Conservation (phyloP, 2,888 invertebrate genomes). For the Drosophila hamatofila region DNA sequence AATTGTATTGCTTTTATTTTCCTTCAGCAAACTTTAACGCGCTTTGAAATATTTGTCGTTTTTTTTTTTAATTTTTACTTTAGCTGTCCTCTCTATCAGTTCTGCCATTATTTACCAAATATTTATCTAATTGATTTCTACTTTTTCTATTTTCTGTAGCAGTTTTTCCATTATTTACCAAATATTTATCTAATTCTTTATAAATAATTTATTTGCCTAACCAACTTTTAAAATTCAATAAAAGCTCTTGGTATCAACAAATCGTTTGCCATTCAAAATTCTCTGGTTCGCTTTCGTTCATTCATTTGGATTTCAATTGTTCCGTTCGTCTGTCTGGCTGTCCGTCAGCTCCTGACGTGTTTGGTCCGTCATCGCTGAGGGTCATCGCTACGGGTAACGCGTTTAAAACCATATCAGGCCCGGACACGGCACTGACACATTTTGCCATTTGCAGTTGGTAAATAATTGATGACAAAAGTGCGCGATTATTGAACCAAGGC, state of each 20-base stretch:
- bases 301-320: constrained; percentile 14
- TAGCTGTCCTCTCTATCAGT: rapidly evolving
- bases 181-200: background rate
- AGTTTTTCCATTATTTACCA: background rate
- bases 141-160: background rate
- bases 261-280: background rate
- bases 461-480: constrained; percentile 47
- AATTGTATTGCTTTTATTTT: no score
- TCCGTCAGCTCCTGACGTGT: constrained; percentile 2
- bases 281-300: constrained; percentile 8
- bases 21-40: no score
- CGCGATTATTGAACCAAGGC: constrained; percentile 42
- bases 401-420: constrained; percentile 26
- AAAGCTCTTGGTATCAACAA: constrained; percentile 4
- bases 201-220: background rate
- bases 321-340: background rate
- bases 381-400: constrained; percentile 30
- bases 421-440: constrained; percentile 19
- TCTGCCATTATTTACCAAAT: background rate
- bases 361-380: background rate
- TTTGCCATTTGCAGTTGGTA: constrained; percentile 47
- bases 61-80: no score
- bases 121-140: no score
- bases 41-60: no score
- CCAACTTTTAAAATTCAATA: background rate